Base-by-base conservation (phyloP, 2,797 vertebrate genomes). In the Lates japonicus region DNA sequence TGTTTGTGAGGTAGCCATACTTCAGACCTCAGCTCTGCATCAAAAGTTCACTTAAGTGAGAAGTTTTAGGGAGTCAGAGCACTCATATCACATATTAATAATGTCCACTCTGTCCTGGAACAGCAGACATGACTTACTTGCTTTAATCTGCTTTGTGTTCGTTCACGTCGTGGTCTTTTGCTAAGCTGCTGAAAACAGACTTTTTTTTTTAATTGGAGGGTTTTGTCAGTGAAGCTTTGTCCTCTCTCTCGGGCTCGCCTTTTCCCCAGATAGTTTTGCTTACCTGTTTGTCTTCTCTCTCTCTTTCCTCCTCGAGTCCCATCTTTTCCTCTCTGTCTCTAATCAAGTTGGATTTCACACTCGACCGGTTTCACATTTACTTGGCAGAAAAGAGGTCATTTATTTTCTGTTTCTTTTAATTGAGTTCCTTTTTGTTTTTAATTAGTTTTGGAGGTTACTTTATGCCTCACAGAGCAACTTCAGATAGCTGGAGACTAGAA, bases 321-420 rank as follows among this genome's bases (percentile, higher is more conserved):
- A 58, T 82, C 78, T 80, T 64, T 58, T 70, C 52, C 73, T 74
- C 73, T 61, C 51, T 25, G 9, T 76, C 74, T 68, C 69, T 89
- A 86, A 88, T 89, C 65, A 8, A 80, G 81, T 70, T 66, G 76
- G 84, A 86, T 91, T 90, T 94, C 81, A 88, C 87, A 80, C 83
- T 70, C 74, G 37, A 17, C 72, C 80, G 78, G 58, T 70, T 77
- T 71, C 80, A 81, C 84, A 87, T 86, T 84, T 75, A 70, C 83
- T 83, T 61, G 44, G 54, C 81, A 80, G 76, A 76, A 90, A 81
- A 84, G 46, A 76, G 82, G 81, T 85, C 5, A 87, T 93, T 90
- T 85, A 63, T 87, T 91, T 90, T 84, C 78, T 77, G 55, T 86
- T 87, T 86, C 49, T 87, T 92, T 87, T 87, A 92, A 93, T 92